phyloP scores from a whole-genome alignment of 2,888 invertebrate species.

The Nipponacmea schrenckii region DNA sequence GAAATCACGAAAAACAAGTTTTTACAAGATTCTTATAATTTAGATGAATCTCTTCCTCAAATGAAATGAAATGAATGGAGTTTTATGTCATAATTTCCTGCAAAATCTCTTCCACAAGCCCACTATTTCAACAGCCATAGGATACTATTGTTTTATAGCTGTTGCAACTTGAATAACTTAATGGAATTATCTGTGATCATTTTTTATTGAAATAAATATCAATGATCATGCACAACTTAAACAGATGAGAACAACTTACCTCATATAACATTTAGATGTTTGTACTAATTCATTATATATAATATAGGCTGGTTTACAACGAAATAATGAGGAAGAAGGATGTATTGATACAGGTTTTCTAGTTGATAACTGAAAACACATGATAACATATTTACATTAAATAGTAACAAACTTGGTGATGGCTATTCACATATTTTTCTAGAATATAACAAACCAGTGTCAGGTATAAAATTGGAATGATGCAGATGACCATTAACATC shows the following conservation, averaged over 20 bases:
- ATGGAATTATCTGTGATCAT: too few species aligned
- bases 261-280: conserved; percentile 84
- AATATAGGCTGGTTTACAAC: conserved; percentile 79
- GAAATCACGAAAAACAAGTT: conserved; percentile 28
- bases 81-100: too few species aligned
- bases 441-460: background rate
- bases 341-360: conserved; percentile 82
- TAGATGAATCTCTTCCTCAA: too few species aligned
- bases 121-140: too few species aligned
- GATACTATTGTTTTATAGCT: too few species aligned
- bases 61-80: too few species aligned
- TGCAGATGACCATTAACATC: background rate
- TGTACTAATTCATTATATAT: conserved; percentile 88
- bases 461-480: background rate
- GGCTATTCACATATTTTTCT: too few species aligned
- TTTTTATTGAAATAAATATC: too few species aligned
- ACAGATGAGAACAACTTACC: conserved; percentile 59
- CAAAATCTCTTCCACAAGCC: too few species aligned
- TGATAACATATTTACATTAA: background rate
- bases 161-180: too few species aligned
- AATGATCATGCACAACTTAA: too few species aligned
- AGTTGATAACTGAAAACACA: conserved; percentile 72
- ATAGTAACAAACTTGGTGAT: background rate
- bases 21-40: too few species aligned
- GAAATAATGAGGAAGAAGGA: conserved; percentile 83